These are phyloP conservation scores for Rachycentron canadum DNA, from an alignment of 2,797 vertebrate genomes.

Conservation along the genomic window DNA sequence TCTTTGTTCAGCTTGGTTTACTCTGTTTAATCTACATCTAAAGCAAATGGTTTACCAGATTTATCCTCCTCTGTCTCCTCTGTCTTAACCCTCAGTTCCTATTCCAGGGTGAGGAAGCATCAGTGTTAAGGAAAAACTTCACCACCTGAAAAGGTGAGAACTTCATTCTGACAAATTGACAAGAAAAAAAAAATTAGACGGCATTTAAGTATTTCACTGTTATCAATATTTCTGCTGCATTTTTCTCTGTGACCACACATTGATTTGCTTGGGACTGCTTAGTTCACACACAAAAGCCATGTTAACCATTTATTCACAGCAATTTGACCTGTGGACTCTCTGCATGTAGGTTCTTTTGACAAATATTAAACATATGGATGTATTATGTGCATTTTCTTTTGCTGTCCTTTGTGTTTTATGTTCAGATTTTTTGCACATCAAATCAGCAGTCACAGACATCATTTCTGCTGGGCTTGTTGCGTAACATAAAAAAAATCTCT, in stretches of 20 bases:
- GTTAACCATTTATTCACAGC: slow-evolving; percentile 23
- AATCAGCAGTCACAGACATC: not conserved
- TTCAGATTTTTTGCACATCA: not conserved
- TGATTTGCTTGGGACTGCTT: not conserved
- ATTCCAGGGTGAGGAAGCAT: not conserved
- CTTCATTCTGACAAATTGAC: not conserved
- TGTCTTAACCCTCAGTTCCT: not conserved
- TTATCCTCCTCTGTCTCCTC: not conserved
- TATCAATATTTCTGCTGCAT: not conserved
- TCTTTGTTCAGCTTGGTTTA: not conserved
- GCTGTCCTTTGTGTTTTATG: not conserved
- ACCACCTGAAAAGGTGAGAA: slow-evolving; percentile 25
- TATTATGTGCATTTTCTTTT: not conserved
- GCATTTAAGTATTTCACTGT: not conserved
- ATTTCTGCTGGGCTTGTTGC: not conserved
- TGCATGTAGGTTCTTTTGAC: not conserved
- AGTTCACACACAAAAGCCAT: not conserved
- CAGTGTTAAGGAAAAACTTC: not conserved
- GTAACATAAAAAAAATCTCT: not conserved
- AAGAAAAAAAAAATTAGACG: not conserved
- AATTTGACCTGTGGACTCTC: slow-evolving; percentile 18
- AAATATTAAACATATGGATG: not conserved
- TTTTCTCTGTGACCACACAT: not conserved
- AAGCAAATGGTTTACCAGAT: not conserved
- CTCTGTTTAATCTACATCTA: not conserved